Conservation (phyloP, 2,113 vertebrate species). For the Odontesthes bonariensis region DNA sequence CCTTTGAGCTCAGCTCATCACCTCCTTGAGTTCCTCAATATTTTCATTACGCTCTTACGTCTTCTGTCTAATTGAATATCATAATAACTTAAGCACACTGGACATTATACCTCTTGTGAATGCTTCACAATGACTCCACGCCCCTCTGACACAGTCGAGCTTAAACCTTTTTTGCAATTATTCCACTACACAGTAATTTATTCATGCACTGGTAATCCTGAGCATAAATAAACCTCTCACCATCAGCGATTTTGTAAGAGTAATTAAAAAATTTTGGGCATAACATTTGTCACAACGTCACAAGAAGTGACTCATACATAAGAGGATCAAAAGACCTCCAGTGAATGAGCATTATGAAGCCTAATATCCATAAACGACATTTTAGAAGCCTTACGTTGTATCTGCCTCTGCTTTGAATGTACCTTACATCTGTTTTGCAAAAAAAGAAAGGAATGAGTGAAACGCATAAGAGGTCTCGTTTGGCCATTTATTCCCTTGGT, state of each 20-base stretch:
- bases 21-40: constrained; percentile 35
- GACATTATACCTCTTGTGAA: constrained; percentile 17
- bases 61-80: constrained; percentile 47
- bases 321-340: not conserved
- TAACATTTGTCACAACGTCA: not conserved
- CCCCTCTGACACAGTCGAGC: not conserved
- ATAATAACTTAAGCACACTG: constrained; percentile 42
- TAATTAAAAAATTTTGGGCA: constrained; percentile 20
- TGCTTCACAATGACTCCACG: constrained; percentile 2
- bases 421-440: not conserved
- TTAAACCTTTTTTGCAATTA: not conserved
- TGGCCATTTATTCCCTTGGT: not conserved
- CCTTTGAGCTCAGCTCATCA: constrained; percentile 28
- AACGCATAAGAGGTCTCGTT: not conserved
- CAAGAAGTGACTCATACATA: not conserved
- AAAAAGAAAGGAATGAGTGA: not conserved
- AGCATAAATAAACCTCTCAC: constrained; percentile 30
- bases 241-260: constrained; percentile 6
- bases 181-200: constrained; percentile 1
- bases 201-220: constrained; percentile 24
- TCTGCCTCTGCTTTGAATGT: not conserved
- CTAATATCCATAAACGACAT: not conserved
- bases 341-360: not conserved
- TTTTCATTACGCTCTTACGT: constrained; percentile 29
- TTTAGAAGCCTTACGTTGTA: not conserved